phyloP scores from a whole-genome alignment of 2,797 vertebrate species.

The Hoplostethus atlanticus region DNA sequence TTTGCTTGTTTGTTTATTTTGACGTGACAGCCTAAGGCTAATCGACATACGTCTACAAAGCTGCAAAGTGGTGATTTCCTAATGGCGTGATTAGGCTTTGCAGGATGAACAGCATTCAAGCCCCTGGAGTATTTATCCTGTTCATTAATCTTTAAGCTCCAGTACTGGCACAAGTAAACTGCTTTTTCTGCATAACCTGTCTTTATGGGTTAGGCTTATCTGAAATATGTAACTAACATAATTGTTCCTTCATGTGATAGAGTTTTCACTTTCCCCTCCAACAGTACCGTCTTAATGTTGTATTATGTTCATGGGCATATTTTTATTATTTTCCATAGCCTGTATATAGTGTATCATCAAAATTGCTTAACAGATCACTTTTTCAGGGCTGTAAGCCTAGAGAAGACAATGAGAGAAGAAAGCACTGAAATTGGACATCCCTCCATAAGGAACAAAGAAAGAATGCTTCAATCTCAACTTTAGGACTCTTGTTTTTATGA shows the following conservation, averaged over 20 bases:
- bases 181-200: background rate
- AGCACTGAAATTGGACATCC: background rate
- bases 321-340: no score
- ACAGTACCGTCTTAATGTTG: background rate
- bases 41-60: constrained; percentile 32
- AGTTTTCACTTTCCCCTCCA: background rate
- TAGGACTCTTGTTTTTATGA: constrained; percentile 3
- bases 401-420: background rate
- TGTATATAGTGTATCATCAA: no score
- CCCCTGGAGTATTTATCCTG: constrained; percentile 18
- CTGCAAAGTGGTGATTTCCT: constrained; percentile 50
- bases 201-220: constrained; percentile 1
- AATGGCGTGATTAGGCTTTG: constrained; percentile 52
- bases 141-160: constrained; percentile 17
- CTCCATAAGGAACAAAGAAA: constrained; percentile 2
- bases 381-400: background rate
- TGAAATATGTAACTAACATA: background rate
- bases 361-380: no score
- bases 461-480: background rate
- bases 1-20: constrained; percentile 63
- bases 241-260: background rate
- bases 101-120: constrained; percentile 27
- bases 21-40: constrained; percentile 37
- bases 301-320: no score
- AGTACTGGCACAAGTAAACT: constrained; percentile 12